Conservation (phyloP, 2,888 invertebrate species). For the Eulithis testata region DNA sequence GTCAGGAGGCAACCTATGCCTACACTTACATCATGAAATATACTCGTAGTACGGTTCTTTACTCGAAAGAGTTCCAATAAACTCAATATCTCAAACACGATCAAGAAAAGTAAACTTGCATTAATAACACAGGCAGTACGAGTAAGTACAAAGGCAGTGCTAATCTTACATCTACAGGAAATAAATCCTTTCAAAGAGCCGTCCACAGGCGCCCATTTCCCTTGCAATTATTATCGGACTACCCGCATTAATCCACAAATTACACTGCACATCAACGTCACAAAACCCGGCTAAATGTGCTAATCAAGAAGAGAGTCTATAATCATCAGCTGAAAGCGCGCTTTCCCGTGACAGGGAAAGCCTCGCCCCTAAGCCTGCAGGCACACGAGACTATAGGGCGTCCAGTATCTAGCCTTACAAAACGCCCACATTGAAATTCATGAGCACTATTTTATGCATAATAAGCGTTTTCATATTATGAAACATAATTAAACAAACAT, state of each 20-base stretch:
- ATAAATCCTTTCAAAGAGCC: constrained; percentile 16
- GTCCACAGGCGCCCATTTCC: constrained; percentile 19
- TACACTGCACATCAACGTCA: constrained; percentile 35
- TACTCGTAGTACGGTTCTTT: no score
- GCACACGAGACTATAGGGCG: constrained; percentile 11
- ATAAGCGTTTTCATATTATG: no score
- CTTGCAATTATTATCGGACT: constrained; percentile 28
- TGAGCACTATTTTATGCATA: neutral
- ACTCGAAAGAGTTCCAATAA: no score
- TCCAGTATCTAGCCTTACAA: constrained; percentile 20
- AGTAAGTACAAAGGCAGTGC: neutral
- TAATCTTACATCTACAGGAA: constrained; percentile 13
- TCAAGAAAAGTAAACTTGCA: neutral
- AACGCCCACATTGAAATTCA: constrained; percentile 6
- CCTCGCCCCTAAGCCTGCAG: constrained; percentile 32
- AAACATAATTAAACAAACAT: no score
- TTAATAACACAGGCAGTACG: neutral
- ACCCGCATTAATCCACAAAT: constrained; percentile 32
- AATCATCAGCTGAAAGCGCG: constrained; percentile 36
- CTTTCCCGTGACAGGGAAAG: constrained; percentile 40
- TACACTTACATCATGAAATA: no score
- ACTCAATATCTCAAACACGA: no score
- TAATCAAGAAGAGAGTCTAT: constrained; percentile 37
- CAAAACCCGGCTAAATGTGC: constrained; percentile 34
- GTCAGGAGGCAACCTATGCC: no score